Conservation (phyloP, 35 echinoderm and acorn worm species). For the Apostichopus californicus region DNA sequence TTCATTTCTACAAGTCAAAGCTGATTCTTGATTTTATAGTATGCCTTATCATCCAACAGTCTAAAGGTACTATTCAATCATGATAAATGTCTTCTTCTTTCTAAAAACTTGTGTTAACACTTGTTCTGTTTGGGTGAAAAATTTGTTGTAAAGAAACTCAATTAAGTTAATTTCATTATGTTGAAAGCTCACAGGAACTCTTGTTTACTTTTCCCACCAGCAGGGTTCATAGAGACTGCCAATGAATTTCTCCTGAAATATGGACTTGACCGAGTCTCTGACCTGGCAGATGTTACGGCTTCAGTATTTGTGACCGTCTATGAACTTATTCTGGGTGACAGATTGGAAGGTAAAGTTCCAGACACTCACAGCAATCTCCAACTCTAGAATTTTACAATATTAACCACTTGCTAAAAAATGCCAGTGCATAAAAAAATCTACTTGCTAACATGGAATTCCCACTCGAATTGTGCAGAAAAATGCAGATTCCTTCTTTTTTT, state of each 20-base stretch:
- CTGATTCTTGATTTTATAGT: too few relatives aligned
- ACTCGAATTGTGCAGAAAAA: too few relatives aligned
- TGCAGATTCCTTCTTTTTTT: too few relatives aligned
- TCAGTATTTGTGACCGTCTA: slow-evolving; percentile 68
- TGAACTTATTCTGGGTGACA: slow-evolving; percentile 88
- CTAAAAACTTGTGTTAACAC: not conserved
- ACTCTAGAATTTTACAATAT: too few relatives aligned
- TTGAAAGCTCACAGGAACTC: not conserved
- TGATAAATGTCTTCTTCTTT: not conserved
- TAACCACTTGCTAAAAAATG: too few relatives aligned
- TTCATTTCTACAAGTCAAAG: too few relatives aligned
- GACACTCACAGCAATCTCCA: too few relatives aligned
- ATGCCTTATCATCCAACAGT: too few relatives aligned
- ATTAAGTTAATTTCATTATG: not conserved
- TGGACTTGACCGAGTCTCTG: slow-evolving; percentile 52
- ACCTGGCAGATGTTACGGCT: slow-evolving; percentile 66
- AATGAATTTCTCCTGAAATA: slow-evolving; percentile 81
- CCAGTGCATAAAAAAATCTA: too few relatives aligned
- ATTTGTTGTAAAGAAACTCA: not conserved
- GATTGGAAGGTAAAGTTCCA: slow-evolving; percentile 59
- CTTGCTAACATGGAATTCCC: too few relatives aligned
- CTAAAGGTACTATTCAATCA: not conserved
- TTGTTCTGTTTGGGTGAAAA: too few relatives aligned
- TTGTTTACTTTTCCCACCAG: not conserved
- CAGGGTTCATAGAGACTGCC: slow-evolving; percentile 71